phyloP scores from a whole-genome alignment of 1,140 invertebrate genomes.

The Anoplophora glabripennis region DNA sequence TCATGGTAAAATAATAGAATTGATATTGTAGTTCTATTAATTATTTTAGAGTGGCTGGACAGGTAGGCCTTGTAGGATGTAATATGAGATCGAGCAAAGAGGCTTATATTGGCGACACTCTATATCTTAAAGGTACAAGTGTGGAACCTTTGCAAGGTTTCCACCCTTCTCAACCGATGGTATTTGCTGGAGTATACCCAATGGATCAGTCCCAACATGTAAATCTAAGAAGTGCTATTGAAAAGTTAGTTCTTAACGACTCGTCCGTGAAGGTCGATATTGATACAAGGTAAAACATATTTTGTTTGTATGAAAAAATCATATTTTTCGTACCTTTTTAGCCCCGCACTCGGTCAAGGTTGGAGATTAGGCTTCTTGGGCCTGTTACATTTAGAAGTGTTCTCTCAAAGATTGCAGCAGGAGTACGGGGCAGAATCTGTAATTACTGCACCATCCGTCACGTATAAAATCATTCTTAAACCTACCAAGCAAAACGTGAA shows the following conservation, averaged over 20 bases:
- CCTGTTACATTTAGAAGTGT: slow-evolving; percentile 94
- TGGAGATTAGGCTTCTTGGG: slow-evolving; percentile 94
- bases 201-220: slow-evolving; percentile 82
- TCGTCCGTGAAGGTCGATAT: slow-evolving; percentile 76
- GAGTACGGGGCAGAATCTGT: slow-evolving; percentile 88
- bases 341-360: slow-evolving; percentile 89
- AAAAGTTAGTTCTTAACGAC: slow-evolving; percentile 92
- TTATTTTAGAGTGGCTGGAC: slow-evolving; percentile 64
- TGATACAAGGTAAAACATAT: slow-evolving; percentile 70
- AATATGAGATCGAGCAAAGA: slow-evolving; percentile 79
- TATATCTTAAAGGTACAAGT: slow-evolving; percentile 56
- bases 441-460: slow-evolving; percentile 90
- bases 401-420: slow-evolving; percentile 88
- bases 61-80: slow-evolving; percentile 79
- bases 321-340: slow-evolving; percentile 46
- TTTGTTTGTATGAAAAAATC: not conserved
- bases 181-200: slow-evolving; percentile 93
- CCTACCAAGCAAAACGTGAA: slow-evolving; percentile 61
- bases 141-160: slow-evolving; percentile 68
- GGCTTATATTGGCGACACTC: slow-evolving; percentile 81
- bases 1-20: too few species aligned
- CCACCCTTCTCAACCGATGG: slow-evolving; percentile 77
- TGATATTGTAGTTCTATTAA: slow-evolving; percentile 3
- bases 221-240: slow-evolving; percentile 74
- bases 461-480: slow-evolving; percentile 79